Base-by-base conservation (phyloP, 2,113 vertebrate genomes). In the Melanerpes aurifrons region DNA sequence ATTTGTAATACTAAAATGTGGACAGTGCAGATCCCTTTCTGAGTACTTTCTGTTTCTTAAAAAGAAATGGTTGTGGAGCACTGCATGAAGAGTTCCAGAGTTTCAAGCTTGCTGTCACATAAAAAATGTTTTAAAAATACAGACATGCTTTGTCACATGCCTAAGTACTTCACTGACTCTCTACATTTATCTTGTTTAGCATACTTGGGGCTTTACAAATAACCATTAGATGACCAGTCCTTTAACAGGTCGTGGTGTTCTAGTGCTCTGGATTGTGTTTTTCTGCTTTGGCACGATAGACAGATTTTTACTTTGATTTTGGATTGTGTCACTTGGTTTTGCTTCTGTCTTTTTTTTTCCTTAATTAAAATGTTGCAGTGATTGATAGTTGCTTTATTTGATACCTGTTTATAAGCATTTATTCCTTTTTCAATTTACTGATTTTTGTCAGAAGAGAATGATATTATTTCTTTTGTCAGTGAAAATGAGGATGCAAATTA, bases 351-450 rank as follows among this genome's bases (percentile, higher is more conserved):
- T 77, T 94, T 91, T 95, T 94, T 91, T 95, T 84, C 96, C 73
- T 96, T 95, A 95, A 96, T 96, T 97, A 93, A 95, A 96, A 94
- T 88, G 79, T 92, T 93, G 56, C 77, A 87, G 45, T 87, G 82
- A 95, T 96, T 97, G 97, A 82, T 97, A 95, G 92, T 96, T 97
- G 94, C 94, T 96, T 92, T 68, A 35, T 92, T 92, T 97, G 94
- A 94, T 92, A 93, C 87, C 90, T 97, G 93, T 94, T 97, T 96
- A 92, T 96, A 97, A 92, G 50, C 59, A 54, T 91, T 91, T 93
- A 86, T 92, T 92, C 40, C 89, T 93, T 86, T 89, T 91, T 73
- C 61, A 63, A 32, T 77, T 67, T 92, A 85, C 83, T 77, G 82
- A 70, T 96, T 72, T 94, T 97, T 94, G 90, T 92, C 77, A 82